phyloP scores from a whole-genome alignment of 2,797 vertebrate genomes.

The Momotus momota region DNA sequence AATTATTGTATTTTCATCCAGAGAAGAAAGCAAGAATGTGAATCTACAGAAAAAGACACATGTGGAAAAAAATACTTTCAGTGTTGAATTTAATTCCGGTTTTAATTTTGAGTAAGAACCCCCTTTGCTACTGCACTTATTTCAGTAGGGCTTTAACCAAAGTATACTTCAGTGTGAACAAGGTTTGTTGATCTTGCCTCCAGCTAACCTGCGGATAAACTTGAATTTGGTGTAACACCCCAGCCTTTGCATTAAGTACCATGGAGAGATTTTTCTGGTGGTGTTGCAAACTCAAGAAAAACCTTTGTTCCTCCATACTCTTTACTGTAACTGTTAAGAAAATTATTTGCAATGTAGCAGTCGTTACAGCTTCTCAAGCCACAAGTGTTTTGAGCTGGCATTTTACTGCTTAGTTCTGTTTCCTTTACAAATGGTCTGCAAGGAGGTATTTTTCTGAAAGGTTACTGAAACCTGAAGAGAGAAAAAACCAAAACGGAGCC shows the following conservation, averaged over 20 bases:
- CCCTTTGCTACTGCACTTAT: neutral
- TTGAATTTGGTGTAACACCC: neutral
- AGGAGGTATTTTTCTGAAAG: constrained; percentile 37
- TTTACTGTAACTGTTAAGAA: neutral
- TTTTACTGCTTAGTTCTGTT: constrained; percentile 57
- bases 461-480: constrained; percentile 25
- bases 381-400: neutral
- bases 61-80: neutral
- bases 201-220: neutral
- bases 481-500: neutral
- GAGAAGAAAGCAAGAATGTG: neutral
- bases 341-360: neutral
- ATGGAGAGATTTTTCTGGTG: neutral
- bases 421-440: constrained; percentile 12
- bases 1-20: neutral
- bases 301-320: neutral
- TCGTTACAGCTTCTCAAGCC: neutral
- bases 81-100: neutral
- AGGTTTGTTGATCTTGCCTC: neutral
- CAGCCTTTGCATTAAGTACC: neutral
- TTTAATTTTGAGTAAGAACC: neutral
- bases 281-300: neutral
- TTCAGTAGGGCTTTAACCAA: neutral
- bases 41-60: neutral
- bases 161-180: neutral